Percentiles rank a stretch among this genome's conserved stretches.
Conservation (phyloP, 1,140 invertebrate genomes). For the Samia ricini region DNA sequence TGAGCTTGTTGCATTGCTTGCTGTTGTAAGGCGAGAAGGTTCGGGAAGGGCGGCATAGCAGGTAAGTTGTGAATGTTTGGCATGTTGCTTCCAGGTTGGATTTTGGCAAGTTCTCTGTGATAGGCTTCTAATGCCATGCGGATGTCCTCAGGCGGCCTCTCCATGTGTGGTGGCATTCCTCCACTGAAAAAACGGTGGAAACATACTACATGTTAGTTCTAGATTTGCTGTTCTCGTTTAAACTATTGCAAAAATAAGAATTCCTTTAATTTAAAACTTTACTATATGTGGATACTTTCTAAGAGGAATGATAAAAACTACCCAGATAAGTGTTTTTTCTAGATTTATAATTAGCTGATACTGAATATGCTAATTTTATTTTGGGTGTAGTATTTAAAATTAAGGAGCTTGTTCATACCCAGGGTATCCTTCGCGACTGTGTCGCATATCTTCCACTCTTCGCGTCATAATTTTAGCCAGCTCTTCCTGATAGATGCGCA, state of each 20-base stretch:
- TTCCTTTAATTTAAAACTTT: too few relatives aligned
- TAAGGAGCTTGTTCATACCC: slow-evolving; percentile 77
- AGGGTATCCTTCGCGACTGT: slow-evolving; percentile 83
- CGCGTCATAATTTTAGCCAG: slow-evolving; percentile 93
- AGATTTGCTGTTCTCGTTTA: slow-evolving; percentile 82
- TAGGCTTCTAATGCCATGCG: slow-evolving; percentile 94
- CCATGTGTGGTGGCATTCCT: slow-evolving; percentile 84
- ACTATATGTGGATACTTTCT: too few relatives aligned
- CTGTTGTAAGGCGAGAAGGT: slow-evolving; percentile 85
- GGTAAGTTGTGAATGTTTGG: slow-evolving; percentile 79
- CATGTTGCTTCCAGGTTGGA: slow-evolving; percentile 82
- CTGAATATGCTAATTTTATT: not conserved
- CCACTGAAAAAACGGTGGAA: slow-evolving; percentile 90
- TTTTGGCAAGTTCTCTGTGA: slow-evolving; percentile 92
- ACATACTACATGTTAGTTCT: slow-evolving; percentile 83
- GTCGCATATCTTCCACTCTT: slow-evolving; percentile 84
- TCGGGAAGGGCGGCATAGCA: slow-evolving; percentile 80
- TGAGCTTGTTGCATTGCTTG: slow-evolving; percentile 83
- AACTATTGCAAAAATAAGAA: slow-evolving; percentile 20
- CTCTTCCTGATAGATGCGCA: slow-evolving; percentile 97
- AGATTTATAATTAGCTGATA: not conserved
- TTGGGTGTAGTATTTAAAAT: not conserved
- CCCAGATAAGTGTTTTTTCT: slow-evolving; percentile 2
- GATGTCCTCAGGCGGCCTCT: slow-evolving; percentile 84
- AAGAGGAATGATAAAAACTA: too few relatives aligned